These are phyloP conservation scores for Trematomus loennbergii DNA, from an alignment of 2,113 vertebrate genomes.

Conservation along the genomic window DNA sequence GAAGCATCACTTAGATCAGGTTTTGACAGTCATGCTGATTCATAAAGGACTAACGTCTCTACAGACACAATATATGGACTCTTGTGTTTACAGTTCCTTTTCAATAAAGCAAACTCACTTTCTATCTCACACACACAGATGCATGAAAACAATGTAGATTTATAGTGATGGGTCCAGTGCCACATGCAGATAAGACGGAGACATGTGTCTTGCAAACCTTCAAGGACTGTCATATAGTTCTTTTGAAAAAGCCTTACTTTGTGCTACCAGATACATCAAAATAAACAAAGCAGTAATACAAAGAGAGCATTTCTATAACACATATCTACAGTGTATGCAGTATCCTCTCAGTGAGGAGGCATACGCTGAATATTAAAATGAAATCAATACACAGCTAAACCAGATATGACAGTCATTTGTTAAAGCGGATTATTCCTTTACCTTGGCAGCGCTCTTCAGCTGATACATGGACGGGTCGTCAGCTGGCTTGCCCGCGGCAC, in stretches of 20 bases:
- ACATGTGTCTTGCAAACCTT: slow-evolving; percentile 22
- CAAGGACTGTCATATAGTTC: slow-evolving; percentile 51
- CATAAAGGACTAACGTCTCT: not conserved
- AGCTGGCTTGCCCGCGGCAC: slow-evolving; percentile 94
- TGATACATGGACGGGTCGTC: slow-evolving; percentile 99
- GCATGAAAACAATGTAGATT: not conserved
- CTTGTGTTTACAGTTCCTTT: not conserved
- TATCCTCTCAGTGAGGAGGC: not conserved
- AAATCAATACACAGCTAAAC: slow-evolving; percentile 32
- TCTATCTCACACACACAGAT: slow-evolving; percentile 4
- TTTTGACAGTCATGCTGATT: not conserved
- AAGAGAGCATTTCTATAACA: slow-evolving; percentile 20
- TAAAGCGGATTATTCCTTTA: slow-evolving; percentile 57
- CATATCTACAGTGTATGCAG: not conserved
- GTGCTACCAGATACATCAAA: slow-evolving; percentile 26
- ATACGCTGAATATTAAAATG: slow-evolving; percentile 12
- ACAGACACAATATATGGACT: not conserved
- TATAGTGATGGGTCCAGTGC: slow-evolving; percentile 10
- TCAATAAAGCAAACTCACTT: slow-evolving; percentile 6
- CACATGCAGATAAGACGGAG: slow-evolving; percentile 25
- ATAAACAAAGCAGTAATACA: slow-evolving; percentile 16
- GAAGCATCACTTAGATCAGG: not conserved
- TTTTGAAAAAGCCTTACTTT: slow-evolving; percentile 24
- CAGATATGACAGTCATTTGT: slow-evolving; percentile 21
- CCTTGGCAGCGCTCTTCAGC: slow-evolving; percentile 98